Conservation (phyloP, 1,140 invertebrate genomes). For the Kradibia gibbosae region DNA sequence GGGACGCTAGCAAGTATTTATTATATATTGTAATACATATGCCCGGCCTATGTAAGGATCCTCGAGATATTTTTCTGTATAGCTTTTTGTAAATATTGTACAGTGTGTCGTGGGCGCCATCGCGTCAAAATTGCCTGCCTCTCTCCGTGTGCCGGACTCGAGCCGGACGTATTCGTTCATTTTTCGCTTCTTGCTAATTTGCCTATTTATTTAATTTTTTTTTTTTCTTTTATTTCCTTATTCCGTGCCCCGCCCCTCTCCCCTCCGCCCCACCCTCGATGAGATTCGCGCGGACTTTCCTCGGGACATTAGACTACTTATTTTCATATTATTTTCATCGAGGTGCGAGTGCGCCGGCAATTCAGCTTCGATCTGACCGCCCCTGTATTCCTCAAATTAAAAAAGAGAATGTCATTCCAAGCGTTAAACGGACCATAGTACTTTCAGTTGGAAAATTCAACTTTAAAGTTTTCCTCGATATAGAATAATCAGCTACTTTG, state of each 20-base stretch:
- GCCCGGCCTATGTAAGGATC: conserved; percentile 37
- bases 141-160: not conserved
- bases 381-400: not conserved
- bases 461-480: conserved; percentile 4
- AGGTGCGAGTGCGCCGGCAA: not conserved
- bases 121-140: not conserved
- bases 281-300: too few relatives aligned
- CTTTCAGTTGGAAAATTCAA: not conserved
- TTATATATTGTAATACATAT: conserved; percentile 37
- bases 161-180: not conserved
- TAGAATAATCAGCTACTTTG: not conserved
- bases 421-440: not conserved
- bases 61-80: conserved; percentile 44
- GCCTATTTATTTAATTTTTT: not conserved
- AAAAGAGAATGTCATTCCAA: not conserved
- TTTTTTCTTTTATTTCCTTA: not conserved
- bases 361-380: not conserved
- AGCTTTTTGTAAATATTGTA: conserved; percentile 45
- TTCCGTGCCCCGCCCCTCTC: too few relatives aligned
- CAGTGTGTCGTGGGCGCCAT: not conserved
- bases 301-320: too few relatives aligned
- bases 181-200: not conserved
- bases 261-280: too few relatives aligned
- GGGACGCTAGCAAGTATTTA: conserved; percentile 10
- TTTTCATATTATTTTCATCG: not conserved